Base-by-base conservation (phyloP, 1,140 invertebrate genomes). In the Pentalonia nigronervosa region DNA sequence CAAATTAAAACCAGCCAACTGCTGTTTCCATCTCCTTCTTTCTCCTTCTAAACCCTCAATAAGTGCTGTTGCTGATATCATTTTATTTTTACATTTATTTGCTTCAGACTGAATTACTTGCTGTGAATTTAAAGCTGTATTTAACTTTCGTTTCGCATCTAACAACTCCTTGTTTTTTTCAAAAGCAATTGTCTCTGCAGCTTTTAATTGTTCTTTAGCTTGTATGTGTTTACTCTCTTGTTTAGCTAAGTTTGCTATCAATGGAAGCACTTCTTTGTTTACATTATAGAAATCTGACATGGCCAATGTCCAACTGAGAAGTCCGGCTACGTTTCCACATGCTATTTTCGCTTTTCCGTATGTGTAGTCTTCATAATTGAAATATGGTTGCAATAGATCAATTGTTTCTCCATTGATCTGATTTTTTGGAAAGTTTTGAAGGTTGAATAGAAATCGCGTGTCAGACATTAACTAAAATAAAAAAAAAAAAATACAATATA, bases 351-450 rank as follows among this genome's bases (percentile, higher is more conserved):
- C 98, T 94, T 98, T 97, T 76, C 97, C 96, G 0, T 98, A 98
- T 94, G 98, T 97, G 95, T 99, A 99, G 94, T 98, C 97, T 95
- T 97, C 97, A 95, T 98, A 96, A 0, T 97, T 96, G 86, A 99
- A 96, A 95, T 97, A 99, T 94, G 98, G 97, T 94, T 97, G 96
- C 94, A 99, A 98, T 95, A 97, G 97, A 94, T 96, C 96, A 96
- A 99, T 99, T 20, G 97, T 96, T 86, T 97, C 96, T 9, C 96
- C 95, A 76, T 97, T 96, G 94, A 99, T 98, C 95, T 98, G 97
- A 95, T 99, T 99, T 96, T 99, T 99, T 94, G 99, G 98, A 95
- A 98, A 99, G 93, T 98, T 97, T 95, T 97, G 97, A 21, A 99
- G 95, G 7, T 96, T 96, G 94, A 97, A 97, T 50, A 99, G 95